phyloP scores from a whole-genome alignment of 2,888 invertebrate genomes.

The Chaetogeoica ovagalla region DNA sequence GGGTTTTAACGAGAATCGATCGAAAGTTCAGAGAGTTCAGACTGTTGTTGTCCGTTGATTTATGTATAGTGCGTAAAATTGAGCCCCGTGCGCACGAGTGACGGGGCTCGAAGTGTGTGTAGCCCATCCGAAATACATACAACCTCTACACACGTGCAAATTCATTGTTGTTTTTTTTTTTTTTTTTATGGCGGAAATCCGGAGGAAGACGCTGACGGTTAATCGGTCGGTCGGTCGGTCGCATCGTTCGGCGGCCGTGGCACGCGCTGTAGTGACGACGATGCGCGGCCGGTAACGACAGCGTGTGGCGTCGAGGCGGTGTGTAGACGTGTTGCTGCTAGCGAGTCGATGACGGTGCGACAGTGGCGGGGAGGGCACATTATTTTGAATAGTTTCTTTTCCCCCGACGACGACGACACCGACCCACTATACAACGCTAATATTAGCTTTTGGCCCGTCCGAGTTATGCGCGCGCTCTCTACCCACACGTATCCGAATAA shows the following conservation, averaged over 20 bases:
- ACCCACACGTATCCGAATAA: conserved; percentile 41
- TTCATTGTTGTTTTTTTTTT: conserved; percentile 18
- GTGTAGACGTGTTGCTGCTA: background rate
- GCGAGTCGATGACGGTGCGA: background rate
- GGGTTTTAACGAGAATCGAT: background rate
- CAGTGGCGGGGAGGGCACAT: background rate
- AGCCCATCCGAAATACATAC: background rate
- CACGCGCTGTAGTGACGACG: background rate
- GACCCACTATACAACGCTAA: conserved; percentile 40
- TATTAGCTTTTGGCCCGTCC: conserved; percentile 51
- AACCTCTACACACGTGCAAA: background rate
- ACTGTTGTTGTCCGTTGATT: too few relatives aligned
- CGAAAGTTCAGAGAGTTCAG: too few relatives aligned
- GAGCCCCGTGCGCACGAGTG: background rate
- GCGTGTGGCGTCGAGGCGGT: background rate
- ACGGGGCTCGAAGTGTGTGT: too few relatives aligned
- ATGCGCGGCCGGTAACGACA: background rate
- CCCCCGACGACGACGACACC: background rate
- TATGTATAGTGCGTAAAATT: background rate
- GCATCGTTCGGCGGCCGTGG: background rate
- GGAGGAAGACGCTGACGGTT: background rate
- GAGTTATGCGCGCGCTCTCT: conserved; percentile 45
- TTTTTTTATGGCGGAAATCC: too few relatives aligned
- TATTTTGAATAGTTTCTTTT: conserved; percentile 29
- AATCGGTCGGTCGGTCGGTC: background rate